Conservation (phyloP, 2,888 invertebrate genomes). For the Odontocolon sp. region DNA sequence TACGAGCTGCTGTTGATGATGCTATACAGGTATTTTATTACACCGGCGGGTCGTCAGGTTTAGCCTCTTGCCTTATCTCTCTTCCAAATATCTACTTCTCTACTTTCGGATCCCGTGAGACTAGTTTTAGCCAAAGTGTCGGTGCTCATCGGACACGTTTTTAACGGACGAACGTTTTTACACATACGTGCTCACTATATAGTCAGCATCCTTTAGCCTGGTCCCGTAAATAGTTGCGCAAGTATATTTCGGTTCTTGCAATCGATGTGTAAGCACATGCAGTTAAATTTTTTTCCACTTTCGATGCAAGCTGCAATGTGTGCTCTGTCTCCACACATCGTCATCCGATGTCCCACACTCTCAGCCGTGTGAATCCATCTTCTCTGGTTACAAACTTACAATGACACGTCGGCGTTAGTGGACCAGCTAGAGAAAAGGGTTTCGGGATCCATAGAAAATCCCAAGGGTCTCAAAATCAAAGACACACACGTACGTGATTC, state of each 20-base stretch:
- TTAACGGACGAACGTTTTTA: background rate
- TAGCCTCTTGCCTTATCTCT: constrained; percentile 37
- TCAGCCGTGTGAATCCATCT: constrained; percentile 59
- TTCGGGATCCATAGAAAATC: constrained; percentile 40
- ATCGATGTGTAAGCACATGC: constrained; percentile 20
- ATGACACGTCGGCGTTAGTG: constrained; percentile 30
- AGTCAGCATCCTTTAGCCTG: constrained; percentile 20
- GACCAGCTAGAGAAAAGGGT: constrained; percentile 47
- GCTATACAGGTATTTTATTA: constrained; percentile 25
- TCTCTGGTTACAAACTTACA: constrained; percentile 56
- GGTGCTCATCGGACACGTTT: constrained; percentile 22
- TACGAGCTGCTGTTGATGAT: background rate
- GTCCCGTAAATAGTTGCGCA: constrained; percentile 53
- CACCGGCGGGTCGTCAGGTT: background rate
- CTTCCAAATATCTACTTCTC: constrained; percentile 47
- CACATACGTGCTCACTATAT: background rate
- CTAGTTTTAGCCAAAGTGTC: constrained; percentile 43
- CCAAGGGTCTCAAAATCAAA: background rate
- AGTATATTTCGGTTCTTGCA: constrained; percentile 44
- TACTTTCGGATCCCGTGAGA: constrained; percentile 52
- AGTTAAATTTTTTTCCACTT: constrained; percentile 42
- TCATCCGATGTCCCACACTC: background rate
- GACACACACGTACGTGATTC: background rate
- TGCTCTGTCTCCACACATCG: constrained; percentile 17
- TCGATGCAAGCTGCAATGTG: constrained; percentile 36